These are phyloP conservation scores for Onychostruthus taczanowskii DNA, from an alignment of 2,113 vertebrate genomes.

Conservation along the genomic window DNA sequence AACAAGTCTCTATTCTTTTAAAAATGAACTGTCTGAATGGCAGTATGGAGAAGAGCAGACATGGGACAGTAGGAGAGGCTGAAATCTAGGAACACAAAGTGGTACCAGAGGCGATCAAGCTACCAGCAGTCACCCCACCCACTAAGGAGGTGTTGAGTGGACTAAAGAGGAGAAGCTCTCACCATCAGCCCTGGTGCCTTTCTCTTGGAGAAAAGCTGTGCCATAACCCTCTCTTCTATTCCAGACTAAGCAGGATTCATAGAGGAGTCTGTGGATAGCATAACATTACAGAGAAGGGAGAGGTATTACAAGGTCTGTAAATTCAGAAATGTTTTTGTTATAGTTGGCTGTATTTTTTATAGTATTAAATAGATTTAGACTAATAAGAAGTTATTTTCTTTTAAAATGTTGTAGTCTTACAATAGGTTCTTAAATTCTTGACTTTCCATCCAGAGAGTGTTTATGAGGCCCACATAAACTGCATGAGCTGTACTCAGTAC, in stretches of 20 bases:
- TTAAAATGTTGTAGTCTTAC: neutral
- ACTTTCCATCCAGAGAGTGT: neutral
- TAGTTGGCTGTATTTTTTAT: neutral
- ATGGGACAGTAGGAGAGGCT: neutral
- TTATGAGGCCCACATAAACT: neutral
- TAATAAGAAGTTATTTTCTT: neutral
- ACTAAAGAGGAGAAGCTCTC: neutral
- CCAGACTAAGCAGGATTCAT: neutral
- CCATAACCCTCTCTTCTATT: neutral
- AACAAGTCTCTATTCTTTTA: neutral
- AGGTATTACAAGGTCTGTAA: neutral
- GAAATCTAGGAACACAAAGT: neutral
- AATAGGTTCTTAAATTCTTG: neutral
- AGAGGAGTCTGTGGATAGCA: neutral
- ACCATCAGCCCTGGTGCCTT: neutral
- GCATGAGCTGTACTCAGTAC: neutral
- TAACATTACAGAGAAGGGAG: neutral
- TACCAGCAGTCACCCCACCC: neutral
- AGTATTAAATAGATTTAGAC: neutral
- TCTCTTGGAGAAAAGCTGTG: neutral
- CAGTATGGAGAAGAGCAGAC: neutral
- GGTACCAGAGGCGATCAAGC: neutral
- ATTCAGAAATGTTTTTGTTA: neutral
- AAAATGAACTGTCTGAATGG: neutral
- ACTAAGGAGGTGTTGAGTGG: neutral